These are phyloP conservation scores for Andricus quercusramuli DNA, from an alignment of 2,888 invertebrate species.

Conservation along the genomic window DNA sequence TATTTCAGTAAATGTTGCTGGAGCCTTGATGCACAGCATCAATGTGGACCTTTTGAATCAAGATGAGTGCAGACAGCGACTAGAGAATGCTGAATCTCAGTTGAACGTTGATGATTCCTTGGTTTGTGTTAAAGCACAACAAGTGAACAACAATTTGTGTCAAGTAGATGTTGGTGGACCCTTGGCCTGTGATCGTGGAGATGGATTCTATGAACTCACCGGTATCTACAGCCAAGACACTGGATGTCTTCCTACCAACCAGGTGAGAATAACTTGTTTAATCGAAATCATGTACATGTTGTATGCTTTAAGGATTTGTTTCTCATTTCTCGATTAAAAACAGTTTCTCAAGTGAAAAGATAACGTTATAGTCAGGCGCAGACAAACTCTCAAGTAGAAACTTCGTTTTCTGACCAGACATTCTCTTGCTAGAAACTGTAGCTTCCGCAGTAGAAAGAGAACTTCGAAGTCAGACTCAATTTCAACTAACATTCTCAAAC, in stretches of 20 bases:
- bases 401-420: neutral
- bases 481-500: neutral
- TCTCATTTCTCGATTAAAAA: neutral
- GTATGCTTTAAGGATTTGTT: neutral
- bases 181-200: conserved; percentile 87
- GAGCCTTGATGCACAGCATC: conserved; percentile 87
- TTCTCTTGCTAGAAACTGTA: neutral
- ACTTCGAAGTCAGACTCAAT: neutral
- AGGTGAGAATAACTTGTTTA: conserved; percentile 61
- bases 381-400: neutral
- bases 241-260: conserved; percentile 80
- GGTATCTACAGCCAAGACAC: conserved; percentile 90
- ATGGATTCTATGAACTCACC: conserved; percentile 85
- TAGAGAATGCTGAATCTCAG: conserved; percentile 81
- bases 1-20: conserved; percentile 85
- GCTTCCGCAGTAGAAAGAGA: neutral
- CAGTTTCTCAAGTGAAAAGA: neutral
- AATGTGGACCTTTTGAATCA: conserved; percentile 84
- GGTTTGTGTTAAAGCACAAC: conserved; percentile 84
- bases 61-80: conserved; percentile 82
- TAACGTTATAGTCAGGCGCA: neutral
- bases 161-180: conserved; percentile 91
- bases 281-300: neutral
- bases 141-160: conserved; percentile 86
- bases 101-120: conserved; percentile 83